Base-by-base conservation (phyloP, 2,113 vertebrate species). In the Thunnus maccoyii region DNA sequence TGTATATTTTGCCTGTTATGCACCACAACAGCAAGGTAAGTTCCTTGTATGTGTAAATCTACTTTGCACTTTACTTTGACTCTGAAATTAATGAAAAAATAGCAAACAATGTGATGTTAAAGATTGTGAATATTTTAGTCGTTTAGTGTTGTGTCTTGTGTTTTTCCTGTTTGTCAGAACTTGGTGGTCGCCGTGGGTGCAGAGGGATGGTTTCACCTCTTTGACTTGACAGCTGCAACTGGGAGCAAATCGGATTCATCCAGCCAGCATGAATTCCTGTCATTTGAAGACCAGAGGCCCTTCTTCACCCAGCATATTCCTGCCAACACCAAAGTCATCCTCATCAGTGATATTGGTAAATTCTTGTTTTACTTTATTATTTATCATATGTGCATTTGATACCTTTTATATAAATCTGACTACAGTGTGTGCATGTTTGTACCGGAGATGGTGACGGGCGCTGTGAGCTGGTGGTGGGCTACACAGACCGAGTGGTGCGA, bases 201-300 rank as follows among this genome's bases (percentile, higher is more conserved):
- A 1, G 98, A 99, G 83, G 98, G 98, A 51, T 99, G 98, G 98
- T 98, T 99, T 87, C 97, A 99, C 91, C 94, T 99, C 68, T 99
- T 98, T 84, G 98, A 99, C 82, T 78, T 99, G 78, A 96, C 96
- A 5, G 93, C 94, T 6, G 61, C 92, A 14, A 1, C 83, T 17
- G 92, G 94, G 3, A 96, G 92, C 64, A 96, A 96, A 87, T 54
- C 91, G 0, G 98, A 99, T 65, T 90, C 94, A 3, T 95, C 95
- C 55, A 95, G 96, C 72, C 96, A 97, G 89, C 95, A 96, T 0
- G 98, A 99, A 6, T 32, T 87, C 48, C 81, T 83, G 12, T 83
- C 90, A 0, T 71, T 52, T 4, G 97, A 99, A 0, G 98, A 99
- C 54, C 97, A 96, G 90, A 98, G 94, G 79, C 97, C 96, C 0